Evolutionary conservation across 2,888 invertebrate species (phyloP), one percentile per base, ranked within the genome.

Genomic region (Callinectes sapidus): DNA sequence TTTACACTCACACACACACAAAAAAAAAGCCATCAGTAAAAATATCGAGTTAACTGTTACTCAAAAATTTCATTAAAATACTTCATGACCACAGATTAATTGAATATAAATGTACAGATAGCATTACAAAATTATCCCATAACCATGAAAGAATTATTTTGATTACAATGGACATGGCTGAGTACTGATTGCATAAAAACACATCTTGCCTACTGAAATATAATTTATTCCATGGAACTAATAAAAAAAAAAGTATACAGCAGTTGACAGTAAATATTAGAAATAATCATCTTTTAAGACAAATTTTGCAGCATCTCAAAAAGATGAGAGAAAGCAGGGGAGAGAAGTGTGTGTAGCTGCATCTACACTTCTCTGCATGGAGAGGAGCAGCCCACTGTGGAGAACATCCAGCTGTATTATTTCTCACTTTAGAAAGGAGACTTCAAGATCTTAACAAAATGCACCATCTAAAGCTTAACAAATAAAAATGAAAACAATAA

Each of bases 191-290:
- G 85, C 61, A 91, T 87, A 91, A 91, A 91, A 91, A 91, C 90
- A 91, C 90, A 91, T 77, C 92, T 89, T 89, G 90, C 92, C 90
- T 90, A 90, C 55, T 92, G 92, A 90, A 92, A 92, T 92, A 92
- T 90, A 92, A 90, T 92, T 90, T 92, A 90, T 92, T 92, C 90
- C 92, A 91, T 77, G 71, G 81, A 91, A 91, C 91, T 91, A 91
- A 91, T 92, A 87, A 87, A 90, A 92, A 90, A 90, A 87, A 92
- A 92, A 92, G 87, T 90, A 86, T 92, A 92, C 92, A 92, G 92
- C 90, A 92, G 92, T 92, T 90, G 92, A 92, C 90, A 39, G 81
- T 90, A 90, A 92, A 90, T 87, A 92, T 66, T 90, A 81, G 77
- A 91, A 91, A 91, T 91, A 89, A 91, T 89, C 23, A 66, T 54